phyloP scores from a whole-genome alignment of 2,797 vertebrate genomes.

The Semaprochilodus insignis region DNA sequence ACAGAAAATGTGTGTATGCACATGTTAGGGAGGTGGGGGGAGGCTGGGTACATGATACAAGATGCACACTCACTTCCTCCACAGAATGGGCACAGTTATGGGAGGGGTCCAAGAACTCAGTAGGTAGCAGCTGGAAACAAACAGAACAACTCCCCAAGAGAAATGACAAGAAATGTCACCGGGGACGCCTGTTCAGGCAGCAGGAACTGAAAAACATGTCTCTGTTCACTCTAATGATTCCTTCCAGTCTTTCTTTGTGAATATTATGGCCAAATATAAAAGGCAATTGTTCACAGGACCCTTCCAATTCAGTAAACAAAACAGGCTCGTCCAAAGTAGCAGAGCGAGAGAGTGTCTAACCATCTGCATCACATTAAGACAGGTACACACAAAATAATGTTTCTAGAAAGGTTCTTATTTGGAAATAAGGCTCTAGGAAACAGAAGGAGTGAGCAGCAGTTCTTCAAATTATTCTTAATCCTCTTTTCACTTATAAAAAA shows the following conservation, averaged over 20 bases:
- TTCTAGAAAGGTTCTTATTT: too few relatives aligned
- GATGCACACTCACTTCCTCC: neutral
- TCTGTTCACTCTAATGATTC: slow-evolving; percentile 14
- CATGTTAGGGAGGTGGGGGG: neutral
- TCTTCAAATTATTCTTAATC: too few relatives aligned
- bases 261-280: neutral
- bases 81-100: slow-evolving; percentile 1
- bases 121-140: slow-evolving; percentile 48
- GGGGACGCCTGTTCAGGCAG: slow-evolving; percentile 18
- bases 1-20: neutral
- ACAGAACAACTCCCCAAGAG: slow-evolving; percentile 29
- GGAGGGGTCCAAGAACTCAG: slow-evolving; percentile 21
- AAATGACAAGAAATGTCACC: slow-evolving; percentile 13
- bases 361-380: too few relatives aligned
- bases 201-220: slow-evolving; percentile 41
- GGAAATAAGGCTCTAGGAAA: too few relatives aligned
- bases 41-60: neutral
- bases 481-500: too few relatives aligned
- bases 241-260: neutral
- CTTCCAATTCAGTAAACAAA: too few relatives aligned
- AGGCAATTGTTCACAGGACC: neutral
- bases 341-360: too few relatives aligned
- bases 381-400: too few relatives aligned
- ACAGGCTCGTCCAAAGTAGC: too few relatives aligned
- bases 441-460: too few relatives aligned